Base-by-base conservation (phyloP, 2,113 vertebrate species). In the Heloderma charlesbogerti region DNA sequence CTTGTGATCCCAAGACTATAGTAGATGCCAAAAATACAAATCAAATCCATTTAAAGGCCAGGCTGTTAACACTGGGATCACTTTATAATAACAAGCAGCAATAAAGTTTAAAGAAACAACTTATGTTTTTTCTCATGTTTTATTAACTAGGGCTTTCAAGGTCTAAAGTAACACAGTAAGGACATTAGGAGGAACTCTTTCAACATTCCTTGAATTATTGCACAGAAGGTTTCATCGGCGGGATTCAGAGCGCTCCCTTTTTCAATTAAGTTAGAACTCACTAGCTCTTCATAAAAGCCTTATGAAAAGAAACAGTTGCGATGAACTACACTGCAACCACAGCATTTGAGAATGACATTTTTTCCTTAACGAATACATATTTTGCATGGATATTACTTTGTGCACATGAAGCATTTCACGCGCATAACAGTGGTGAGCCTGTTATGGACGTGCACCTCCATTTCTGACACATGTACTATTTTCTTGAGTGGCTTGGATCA, bases 11-110 rank as follows among this genome's bases (percentile, higher is more conserved):
- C 89, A 96, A 96, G 96, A 93, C 95, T 97, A 95, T 69, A 95
- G 92, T 95, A 95, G 94, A 93, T 90, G 95, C 95, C 97, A 98
- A 98, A 97, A 96, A 95, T 88, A 96, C 94, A 97, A 97, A 95
- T 95, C 94, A 97, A 95, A 96, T 94, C 92, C 13, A 3, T 95
- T 97, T 92, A 94, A 95, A 95, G 94, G 89, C 79, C 92, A 89
- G 6, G 85, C 92, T 94, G 93, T 90, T 60, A 92, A 95, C 81
- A 91, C n/a, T 87, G 90, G 92, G 92, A 95, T 95, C 72, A 91
- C 83, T 94, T 93, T 92, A 92, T 51, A 94, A 96, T 84, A 96
- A 96, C 89, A 95, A 96, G 92, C 90, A 95, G 86, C 60, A 93
- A 94, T 93, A 90, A 91, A 25, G 78, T 93, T 94, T 93, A 92